Conservation (phyloP, 2,888 invertebrate genomes). For the Tortricodes alternella region DNA sequence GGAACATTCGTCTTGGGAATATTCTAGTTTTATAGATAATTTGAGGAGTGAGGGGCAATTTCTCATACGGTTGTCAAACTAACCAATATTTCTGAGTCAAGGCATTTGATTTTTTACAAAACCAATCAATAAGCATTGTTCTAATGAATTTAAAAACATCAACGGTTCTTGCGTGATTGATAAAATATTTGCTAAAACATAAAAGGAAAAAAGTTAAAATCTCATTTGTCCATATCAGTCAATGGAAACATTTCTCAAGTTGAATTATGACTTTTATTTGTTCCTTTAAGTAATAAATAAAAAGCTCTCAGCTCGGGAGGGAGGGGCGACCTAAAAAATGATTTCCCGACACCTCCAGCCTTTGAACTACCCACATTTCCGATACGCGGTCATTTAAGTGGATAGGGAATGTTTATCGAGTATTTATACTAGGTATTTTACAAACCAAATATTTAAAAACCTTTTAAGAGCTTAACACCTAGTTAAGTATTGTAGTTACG, state of each 20-base stretch:
- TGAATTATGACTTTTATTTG: slow-evolving; percentile 3
- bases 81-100: too few relatives aligned
- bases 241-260: slow-evolving; percentile 7
- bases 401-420: neutral
- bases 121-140: neutral
- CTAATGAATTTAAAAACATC: neutral
- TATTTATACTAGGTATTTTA: slow-evolving; percentile 9
- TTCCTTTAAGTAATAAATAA: slow-evolving; percentile 19
- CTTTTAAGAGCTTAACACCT: too few relatives aligned
- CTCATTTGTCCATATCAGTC: slow-evolving; percentile 8
- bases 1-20: neutral
- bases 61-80: too few relatives aligned
- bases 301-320: neutral
- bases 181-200: neutral
- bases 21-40: too few relatives aligned
- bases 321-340: slow-evolving; percentile 1
- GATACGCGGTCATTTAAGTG: slow-evolving; percentile 2
- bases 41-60: too few relatives aligned
- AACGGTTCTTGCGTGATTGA: neutral
- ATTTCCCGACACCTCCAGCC: neutral
- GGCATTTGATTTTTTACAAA: neutral
- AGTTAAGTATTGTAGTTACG: too few relatives aligned
- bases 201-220: slow-evolving; percentile 3
- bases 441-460: too few relatives aligned
- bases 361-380: slow-evolving; percentile 11